Evolutionary conservation across 2,888 invertebrate species (phyloP), one percentile per base, ranked within the genome.

Genomic region (Drosophila demipolita): DNA sequence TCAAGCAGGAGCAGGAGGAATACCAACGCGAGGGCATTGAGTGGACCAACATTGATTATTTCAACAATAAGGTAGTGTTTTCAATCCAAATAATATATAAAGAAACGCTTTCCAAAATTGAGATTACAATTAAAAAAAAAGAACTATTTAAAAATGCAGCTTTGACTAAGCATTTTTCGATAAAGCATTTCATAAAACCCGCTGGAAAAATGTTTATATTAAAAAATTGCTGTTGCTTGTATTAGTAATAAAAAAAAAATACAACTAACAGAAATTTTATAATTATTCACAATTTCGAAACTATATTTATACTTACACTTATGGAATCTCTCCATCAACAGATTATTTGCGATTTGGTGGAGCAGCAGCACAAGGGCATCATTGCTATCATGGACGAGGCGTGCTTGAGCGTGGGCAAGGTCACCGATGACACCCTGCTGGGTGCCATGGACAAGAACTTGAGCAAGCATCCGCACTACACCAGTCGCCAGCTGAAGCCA

Each of bases 1-100:
- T 99, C 75, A 98, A 99, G 91, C 99, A 99, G 93, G 99, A 99
- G 92, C 99, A 99, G 91, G 99, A 99, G 91, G 99, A 99, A 92
- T 99, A 99, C 92, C 95, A 96, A 78, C 95, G 96, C 33, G 99
- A 99, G 92, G 99, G 99, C 60, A 99, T 99, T 90, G 96, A 96
- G 83, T 99, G 99, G 99, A 95, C 96, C 69, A 97, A 98, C 86
- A 95, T 99, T 75, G 96, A 98, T 70, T 99, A 98, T 94, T 99
- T 99, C 94, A 99, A 99, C 94, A 99, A 99, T 94, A 97, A 99
- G 93, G 95, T 29, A 1, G 29, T 0, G 5, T 29, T 29, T 29
- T 29, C 29, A 29, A 29, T 29, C 6, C 29, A 29, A 29, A 0
- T 6, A 26, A 3, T 3, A 26, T 26, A 26, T 26, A 5, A 29